Base-by-base conservation (phyloP, 2,888 invertebrate species). In the Podabrus alpinus region DNA sequence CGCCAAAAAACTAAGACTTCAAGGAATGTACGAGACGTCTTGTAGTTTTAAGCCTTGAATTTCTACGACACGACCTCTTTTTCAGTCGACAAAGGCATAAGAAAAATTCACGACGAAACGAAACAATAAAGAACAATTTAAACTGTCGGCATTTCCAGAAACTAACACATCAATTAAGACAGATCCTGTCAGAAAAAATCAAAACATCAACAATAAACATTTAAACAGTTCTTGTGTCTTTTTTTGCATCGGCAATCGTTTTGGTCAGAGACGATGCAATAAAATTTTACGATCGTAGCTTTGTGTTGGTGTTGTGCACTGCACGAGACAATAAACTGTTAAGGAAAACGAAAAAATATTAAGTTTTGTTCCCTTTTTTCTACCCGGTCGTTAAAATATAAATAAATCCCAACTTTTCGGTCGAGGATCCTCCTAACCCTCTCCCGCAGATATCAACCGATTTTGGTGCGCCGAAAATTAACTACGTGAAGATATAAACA, bases 101-200 rank as follows among this genome's bases (percentile, higher is more conserved):
- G 77, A 72, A 77, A 75, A 75, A 71, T 73, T 61, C 72, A 72
- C 70, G 69, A 74, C 78, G 78, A 79, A 77, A 81, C 81, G 74
- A 78, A 45, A 80, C 82, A 80, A 83, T 82, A 82, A 82, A 83
- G 83, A 84, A 84, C 82, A 82, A 83, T 82, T 82, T 80, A 79
- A 83, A 82, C 82, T 82, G 84, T 83, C 84, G 83, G 83, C 83
- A 80, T 85, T 85, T 83, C 84, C 84, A 81, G 83, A 84, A 85
- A 85, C 84, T 85, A 83, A 85, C 85, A 84, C 85, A 84, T 85
- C 84, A 85, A 85, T 85, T 84, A 84, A 84, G 82, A 82, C 79
- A 75, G 84, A 83, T 81, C 82, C 83, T 82, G 83, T 83, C 84
- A 80, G 83, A 85, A 85, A 84, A 85, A 84, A 84, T 84, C 84